These are phyloP conservation scores for Hydrolagus affinis DNA, from an alignment of 2,113 vertebrate genomes.

Conservation along the genomic window DNA sequence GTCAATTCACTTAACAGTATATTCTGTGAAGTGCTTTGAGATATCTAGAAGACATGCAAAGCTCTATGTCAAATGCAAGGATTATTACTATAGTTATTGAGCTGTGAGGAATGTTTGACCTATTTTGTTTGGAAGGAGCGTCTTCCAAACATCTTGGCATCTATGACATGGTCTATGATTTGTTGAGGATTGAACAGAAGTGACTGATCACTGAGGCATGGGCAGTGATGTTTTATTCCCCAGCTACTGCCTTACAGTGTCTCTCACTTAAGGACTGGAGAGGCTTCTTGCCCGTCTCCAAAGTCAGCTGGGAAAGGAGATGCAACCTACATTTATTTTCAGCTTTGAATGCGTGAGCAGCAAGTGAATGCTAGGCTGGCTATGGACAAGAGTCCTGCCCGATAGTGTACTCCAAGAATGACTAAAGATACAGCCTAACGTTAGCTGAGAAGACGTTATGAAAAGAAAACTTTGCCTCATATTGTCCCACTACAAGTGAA, in stretches of 20 bases:
- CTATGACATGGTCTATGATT: neutral
- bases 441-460: neutral
- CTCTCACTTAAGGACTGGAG: neutral
- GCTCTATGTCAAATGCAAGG: no score
- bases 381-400: neutral
- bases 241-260: neutral
- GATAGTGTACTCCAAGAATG: neutral
- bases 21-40: no score
- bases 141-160: neutral
- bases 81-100: neutral
- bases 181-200: neutral
- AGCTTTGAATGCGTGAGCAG: conserved; percentile 1
- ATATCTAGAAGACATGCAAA: no score
- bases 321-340: neutral
- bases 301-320: conserved; percentile 16
- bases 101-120: neutral
- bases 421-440: neutral
- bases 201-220: neutral
- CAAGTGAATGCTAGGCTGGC: neutral
- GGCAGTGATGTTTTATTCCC: conserved; percentile 20
- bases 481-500: neutral
- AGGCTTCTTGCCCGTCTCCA: neutral
- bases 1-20: no score
- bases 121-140: neutral
- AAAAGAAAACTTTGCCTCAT: neutral